phyloP scores from a whole-genome alignment of 2,797 vertebrate genomes.

The Otolemur crassicaudatus region DNA sequence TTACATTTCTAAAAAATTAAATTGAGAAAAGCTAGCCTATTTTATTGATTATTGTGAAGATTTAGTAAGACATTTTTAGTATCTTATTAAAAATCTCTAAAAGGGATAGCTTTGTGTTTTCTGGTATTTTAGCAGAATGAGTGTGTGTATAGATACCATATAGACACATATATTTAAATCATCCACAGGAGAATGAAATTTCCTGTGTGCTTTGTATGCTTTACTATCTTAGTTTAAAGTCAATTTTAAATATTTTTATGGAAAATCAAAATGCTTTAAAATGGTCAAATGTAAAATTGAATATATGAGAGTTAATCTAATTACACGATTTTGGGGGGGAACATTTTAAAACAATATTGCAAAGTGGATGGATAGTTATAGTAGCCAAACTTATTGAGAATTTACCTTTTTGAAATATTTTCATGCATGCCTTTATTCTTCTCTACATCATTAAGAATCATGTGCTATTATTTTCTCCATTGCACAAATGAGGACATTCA shows the following conservation, averaged over 20 bases:
- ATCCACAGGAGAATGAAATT: neutral
- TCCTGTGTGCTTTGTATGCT: neutral
- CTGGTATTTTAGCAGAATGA: neutral
- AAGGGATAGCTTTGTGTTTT: neutral
- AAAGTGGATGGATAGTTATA: neutral
- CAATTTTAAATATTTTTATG: neutral
- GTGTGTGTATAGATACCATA: neutral
- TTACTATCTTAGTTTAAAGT: neutral
- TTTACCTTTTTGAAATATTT: neutral
- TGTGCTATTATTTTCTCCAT: neutral
- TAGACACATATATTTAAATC: neutral
- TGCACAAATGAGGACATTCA: neutral
- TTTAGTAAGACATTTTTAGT: neutral
- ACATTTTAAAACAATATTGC: neutral
- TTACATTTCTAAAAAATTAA: slow-evolving; percentile 38
- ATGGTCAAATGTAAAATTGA: neutral
- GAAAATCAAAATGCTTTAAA: neutral
- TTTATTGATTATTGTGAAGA: slow-evolving; percentile 32
- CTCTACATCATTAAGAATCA: neutral
- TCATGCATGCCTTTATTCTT: neutral
- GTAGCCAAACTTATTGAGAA: neutral
- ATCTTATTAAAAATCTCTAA: neutral
- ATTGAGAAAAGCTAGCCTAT: neutral
- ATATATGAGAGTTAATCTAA: neutral
- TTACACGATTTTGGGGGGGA: neutral